A percentile compares a stretch with the other conserved stretches of the same genome.
Evolutionary conservation across 2,888 invertebrate genomes (phyloP).

Genomic region (Macaria liturata): DNA sequence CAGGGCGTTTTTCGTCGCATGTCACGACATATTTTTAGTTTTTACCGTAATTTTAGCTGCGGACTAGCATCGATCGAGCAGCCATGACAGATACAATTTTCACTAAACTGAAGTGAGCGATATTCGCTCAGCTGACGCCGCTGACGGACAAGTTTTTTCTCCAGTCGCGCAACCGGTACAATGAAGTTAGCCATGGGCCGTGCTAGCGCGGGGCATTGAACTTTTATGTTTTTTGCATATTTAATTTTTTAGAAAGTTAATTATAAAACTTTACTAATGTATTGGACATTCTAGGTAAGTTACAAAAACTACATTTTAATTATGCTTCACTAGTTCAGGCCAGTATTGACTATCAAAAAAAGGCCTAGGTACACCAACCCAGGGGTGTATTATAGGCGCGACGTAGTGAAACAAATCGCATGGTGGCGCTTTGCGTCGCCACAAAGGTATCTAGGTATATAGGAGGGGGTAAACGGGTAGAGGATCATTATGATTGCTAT

Average conservation of each 20-base stretch:
- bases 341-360: too few species aligned
- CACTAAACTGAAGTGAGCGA: constrained; percentile 66
- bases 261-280: too few species aligned
- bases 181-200: constrained; percentile 57
- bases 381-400: too few species aligned
- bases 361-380: too few species aligned
- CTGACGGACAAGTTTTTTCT: constrained; percentile 69
- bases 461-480: too few species aligned
- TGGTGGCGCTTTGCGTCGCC: too few species aligned
- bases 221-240: constrained; percentile 37
- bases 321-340: too few species aligned
- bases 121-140: constrained; percentile 77
- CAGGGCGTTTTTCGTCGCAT: constrained; percentile 51
- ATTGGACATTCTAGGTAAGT: too few species aligned
- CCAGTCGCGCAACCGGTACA: constrained; percentile 51
- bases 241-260: neutral
- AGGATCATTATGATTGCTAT: too few species aligned
- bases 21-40: constrained; percentile 72
- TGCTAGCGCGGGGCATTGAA: constrained; percentile 54
- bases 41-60: constrained; percentile 70
- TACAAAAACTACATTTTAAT: too few species aligned
- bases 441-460: too few species aligned
- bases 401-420: too few species aligned
- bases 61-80: constrained; percentile 73
- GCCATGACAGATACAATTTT: constrained; percentile 79